Conservation (phyloP, 2,797 vertebrate species). For the Epinephelus malabaricus region DNA sequence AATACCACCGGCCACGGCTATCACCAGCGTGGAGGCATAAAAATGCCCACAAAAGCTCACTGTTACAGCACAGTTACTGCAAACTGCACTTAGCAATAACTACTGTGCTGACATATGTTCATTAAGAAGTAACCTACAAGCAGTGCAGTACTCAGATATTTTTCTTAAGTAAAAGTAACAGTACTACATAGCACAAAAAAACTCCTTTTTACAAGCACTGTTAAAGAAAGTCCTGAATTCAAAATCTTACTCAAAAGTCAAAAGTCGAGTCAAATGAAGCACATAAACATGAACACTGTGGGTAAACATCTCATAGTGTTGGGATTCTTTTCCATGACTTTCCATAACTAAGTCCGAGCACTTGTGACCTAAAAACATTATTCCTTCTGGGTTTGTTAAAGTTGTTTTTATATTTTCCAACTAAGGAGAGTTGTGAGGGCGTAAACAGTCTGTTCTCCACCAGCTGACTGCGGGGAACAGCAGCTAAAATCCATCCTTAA, state of each 20-base stretch:
- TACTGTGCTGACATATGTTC: neutral
- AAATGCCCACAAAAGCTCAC: neutral
- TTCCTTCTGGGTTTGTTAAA: slow-evolving; percentile 1
- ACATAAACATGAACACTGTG: neutral
- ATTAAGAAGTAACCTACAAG: too few relatives aligned
- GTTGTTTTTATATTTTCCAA: slow-evolving; percentile 1
- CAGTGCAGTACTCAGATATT: too few relatives aligned
- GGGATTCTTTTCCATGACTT: neutral
- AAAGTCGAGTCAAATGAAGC: neutral
- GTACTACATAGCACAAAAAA: too few relatives aligned
- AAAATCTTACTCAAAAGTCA: too few relatives aligned
- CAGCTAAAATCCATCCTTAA: neutral
- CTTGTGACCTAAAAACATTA: neutral
- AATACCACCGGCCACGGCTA: too few relatives aligned
- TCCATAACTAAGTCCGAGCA: neutral
- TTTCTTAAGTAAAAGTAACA: too few relatives aligned
- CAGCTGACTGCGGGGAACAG: neutral
- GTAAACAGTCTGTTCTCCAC: neutral
- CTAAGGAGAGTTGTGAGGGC: neutral
- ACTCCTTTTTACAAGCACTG: too few relatives aligned
- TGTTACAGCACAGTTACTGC: neutral
- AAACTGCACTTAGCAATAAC: neutral
- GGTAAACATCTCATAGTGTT: neutral
- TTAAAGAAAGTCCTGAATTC: too few relatives aligned
- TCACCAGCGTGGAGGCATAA: neutral